Conservation (phyloP, 2,113 vertebrate species). For the Oncorhynchus clarkii region DNA sequence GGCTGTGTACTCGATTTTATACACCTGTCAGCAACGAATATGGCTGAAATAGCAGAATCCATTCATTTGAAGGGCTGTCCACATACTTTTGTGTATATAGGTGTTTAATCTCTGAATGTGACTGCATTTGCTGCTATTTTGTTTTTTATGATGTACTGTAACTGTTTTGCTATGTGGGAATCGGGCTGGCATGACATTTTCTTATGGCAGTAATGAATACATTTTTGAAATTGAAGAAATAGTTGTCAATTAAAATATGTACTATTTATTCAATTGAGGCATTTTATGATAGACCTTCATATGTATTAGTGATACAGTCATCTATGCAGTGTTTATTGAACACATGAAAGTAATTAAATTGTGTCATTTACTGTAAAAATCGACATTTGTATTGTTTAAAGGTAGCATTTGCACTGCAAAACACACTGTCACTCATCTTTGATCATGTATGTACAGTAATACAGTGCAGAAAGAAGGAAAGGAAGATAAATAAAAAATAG, state of each 20-base stretch:
- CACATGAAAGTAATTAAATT: slow-evolving; percentile 58
- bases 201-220: background rate
- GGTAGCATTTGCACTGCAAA: slow-evolving; percentile 53
- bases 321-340: slow-evolving; percentile 71
- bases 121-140: slow-evolving; percentile 49
- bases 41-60: too few relatives aligned
- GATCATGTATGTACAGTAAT: slow-evolving; percentile 22
- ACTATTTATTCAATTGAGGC: slow-evolving; percentile 67
- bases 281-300: slow-evolving; percentile 50
- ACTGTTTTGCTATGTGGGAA: background rate
- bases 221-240: slow-evolving; percentile 25
- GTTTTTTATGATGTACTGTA: slow-evolving; percentile 1
- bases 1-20: too few relatives aligned
- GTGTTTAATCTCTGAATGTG: slow-evolving; percentile 25
- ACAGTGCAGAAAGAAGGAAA: slow-evolving; percentile 5
- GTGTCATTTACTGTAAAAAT: slow-evolving; percentile 52
- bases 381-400: slow-evolving; percentile 56
- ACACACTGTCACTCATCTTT: slow-evolving; percentile 26
- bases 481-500: background rate
- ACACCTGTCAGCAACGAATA: too few relatives aligned
- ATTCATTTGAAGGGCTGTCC: too few relatives aligned
- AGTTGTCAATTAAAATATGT: slow-evolving; percentile 50
- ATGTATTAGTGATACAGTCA: slow-evolving; percentile 63
- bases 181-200: too few relatives aligned
- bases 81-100: too few relatives aligned